These are phyloP conservation scores for Drosophila navojoa DNA, from an alignment of 1,140 invertebrate species.

Conservation along the genomic window DNA sequence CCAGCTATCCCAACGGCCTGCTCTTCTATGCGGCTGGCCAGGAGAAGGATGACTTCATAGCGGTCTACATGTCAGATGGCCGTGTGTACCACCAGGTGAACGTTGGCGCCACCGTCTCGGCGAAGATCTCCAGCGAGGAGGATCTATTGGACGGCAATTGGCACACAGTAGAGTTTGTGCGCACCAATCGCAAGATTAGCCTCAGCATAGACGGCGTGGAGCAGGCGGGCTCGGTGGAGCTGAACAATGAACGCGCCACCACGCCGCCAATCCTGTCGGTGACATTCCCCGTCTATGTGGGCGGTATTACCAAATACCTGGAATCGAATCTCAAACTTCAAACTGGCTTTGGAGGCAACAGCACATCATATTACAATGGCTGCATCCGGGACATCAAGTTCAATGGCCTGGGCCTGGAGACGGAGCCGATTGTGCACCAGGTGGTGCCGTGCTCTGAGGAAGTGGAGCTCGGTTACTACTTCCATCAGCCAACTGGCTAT, in stretches of 20 bases:
- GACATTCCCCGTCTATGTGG: conserved; percentile 90
- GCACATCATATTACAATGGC: conserved; percentile 89
- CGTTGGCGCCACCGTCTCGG: conserved; percentile 88
- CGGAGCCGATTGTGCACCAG: conserved; percentile 85
- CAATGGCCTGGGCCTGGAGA: conserved; percentile 87
- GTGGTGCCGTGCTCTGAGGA: conserved; percentile 92
- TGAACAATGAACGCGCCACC: conserved; percentile 82
- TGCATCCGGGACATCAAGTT: conserved; percentile 93
- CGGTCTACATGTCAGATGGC: conserved; percentile 92
- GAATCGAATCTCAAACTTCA: conserved; percentile 55
- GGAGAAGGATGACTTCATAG: conserved; percentile 90
- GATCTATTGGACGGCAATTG: conserved; percentile 93
- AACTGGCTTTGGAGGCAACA: conserved; percentile 33
- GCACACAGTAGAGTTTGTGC: conserved; percentile 90
- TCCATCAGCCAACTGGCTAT: conserved; percentile 86
- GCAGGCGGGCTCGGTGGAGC: conserved; percentile 85
- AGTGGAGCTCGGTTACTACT: conserved; percentile 95
- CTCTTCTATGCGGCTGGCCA: conserved; percentile 91
- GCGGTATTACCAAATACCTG: conserved; percentile 86
- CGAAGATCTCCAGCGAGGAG: conserved; percentile 85
- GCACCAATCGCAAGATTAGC: conserved; percentile 85
- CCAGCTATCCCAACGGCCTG: conserved; percentile 90
- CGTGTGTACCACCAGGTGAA: conserved; percentile 90
- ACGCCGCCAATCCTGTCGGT: conserved; percentile 86
- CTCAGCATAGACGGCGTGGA: conserved; percentile 86